Evolutionary conservation across 2,888 invertebrate species (phyloP).

Genomic region (Brachypalpus laphriformis): DNA sequence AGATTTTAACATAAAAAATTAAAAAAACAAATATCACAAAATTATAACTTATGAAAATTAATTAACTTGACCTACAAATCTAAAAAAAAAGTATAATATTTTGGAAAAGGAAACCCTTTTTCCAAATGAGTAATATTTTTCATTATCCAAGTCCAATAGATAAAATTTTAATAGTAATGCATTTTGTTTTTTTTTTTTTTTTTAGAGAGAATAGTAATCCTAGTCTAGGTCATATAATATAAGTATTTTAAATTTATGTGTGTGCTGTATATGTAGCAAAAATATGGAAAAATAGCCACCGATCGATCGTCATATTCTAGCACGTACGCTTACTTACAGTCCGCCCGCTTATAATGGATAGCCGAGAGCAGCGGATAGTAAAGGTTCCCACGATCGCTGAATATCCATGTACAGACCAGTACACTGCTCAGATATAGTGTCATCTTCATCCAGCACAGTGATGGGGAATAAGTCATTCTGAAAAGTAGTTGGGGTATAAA

Average conservation of each 20-base stretch:
- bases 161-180: slow-evolving; percentile 70
- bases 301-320: slow-evolving; percentile 33
- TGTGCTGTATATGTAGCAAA: slow-evolving; percentile 70
- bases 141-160: slow-evolving; percentile 37
- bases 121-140: slow-evolving; percentile 61
- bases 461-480: slow-evolving; percentile 82
- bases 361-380: slow-evolving; percentile 82
- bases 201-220: slow-evolving; percentile 51
- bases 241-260: slow-evolving; percentile 41
- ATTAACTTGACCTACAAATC: slow-evolving; percentile 21
- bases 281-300: slow-evolving; percentile 71
- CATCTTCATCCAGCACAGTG: slow-evolving; percentile 81
- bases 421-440: slow-evolving; percentile 81
- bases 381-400: slow-evolving; percentile 82
- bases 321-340: slow-evolving; percentile 29
- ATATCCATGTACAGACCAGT: slow-evolving; percentile 81
- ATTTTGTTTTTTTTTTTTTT: slow-evolving; percentile 63
- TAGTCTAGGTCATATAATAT: slow-evolving; percentile 54
- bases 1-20: slow-evolving; percentile 15
- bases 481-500: not conserved
- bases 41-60: slow-evolving; percentile 32
- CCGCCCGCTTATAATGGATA: slow-evolving; percentile 78
- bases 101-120: not conserved
- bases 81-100: slow-evolving; percentile 8
- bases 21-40: slow-evolving; percentile 63